phyloP scores from a whole-genome alignment of 2,113 vertebrate genomes.

The Sinocyclocheilus anshuiensis region DNA sequence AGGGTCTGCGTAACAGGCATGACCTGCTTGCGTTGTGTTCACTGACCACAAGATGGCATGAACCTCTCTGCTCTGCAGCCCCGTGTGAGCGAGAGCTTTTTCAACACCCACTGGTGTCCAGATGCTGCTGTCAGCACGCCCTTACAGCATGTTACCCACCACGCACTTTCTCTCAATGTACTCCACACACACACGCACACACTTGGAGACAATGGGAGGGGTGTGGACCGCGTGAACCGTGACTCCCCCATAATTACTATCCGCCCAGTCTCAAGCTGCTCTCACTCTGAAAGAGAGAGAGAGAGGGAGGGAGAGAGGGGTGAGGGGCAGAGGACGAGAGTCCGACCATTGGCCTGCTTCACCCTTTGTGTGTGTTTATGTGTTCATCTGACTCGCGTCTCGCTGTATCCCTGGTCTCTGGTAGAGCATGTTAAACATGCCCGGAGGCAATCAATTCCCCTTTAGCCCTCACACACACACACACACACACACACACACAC shows the following conservation, averaged over 20 bases:
- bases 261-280: conserved; percentile 61
- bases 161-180: conserved; percentile 47
- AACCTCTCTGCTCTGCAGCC: background rate
- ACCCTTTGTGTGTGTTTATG: conserved; percentile 42
- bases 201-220: conserved; percentile 55
- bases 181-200: conserved; percentile 29
- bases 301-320: background rate
- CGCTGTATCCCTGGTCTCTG: conserved; percentile 43
- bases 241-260: conserved; percentile 63
- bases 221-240: conserved; percentile 48
- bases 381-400: conserved; percentile 39
- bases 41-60: conserved; percentile 63
- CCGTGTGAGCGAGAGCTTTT: conserved; percentile 69
- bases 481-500: conserved; percentile 26
- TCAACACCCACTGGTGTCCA: conserved; percentile 86
- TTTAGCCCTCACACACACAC: conserved; percentile 35
- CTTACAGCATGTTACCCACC: conserved; percentile 82
- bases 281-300: conserved; percentile 32
- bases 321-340: conserved; percentile 12
- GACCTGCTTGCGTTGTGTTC: background rate
- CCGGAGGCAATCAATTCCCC: conserved; percentile 63
- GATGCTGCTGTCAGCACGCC: conserved; percentile 88
- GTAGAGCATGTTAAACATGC: conserved; percentile 64
- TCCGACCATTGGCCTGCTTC: conserved; percentile 46
- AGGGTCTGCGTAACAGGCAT: background rate